phyloP scores from a whole-genome alignment of 1,140 invertebrate species.

The Drosophila lini region DNA sequence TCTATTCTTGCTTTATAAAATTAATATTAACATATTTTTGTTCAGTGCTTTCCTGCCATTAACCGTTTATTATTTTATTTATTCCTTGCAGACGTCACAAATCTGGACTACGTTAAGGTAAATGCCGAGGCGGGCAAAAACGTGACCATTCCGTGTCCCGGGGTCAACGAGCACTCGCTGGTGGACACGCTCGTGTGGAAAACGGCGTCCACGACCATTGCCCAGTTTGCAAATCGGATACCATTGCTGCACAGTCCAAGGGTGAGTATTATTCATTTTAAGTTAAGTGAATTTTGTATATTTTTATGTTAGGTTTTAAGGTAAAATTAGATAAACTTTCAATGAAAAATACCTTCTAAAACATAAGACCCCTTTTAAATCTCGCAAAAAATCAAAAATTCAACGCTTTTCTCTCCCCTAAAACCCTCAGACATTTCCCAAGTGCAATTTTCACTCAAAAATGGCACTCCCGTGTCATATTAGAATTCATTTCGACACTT shows the following conservation, averaged over 20 bases:
- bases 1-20: no score
- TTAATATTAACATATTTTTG: neutral
- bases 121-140: constrained; percentile 88
- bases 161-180: constrained; percentile 87
- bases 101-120: constrained; percentile 86
- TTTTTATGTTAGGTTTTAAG: no score
- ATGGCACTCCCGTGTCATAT: constrained; percentile 58
- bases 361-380: neutral
- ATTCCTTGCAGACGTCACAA: constrained; percentile 85
- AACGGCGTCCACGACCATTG: constrained; percentile 82
- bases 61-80: constrained; percentile 25
- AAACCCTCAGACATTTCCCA: neutral
- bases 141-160: constrained; percentile 88
- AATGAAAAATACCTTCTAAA: no score
- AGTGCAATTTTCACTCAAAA: constrained; percentile 24
- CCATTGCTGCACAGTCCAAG: constrained; percentile 81
- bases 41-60: neutral
- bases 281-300: no score
- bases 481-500: constrained; percentile 75
- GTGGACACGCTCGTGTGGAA: constrained; percentile 88
- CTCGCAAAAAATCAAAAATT: neutral
- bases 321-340: no score
- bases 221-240: constrained; percentile 83
- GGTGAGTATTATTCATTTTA: constrained; percentile 55
- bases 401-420: neutral